These are phyloP conservation scores for Barbus barbus DNA, from an alignment of 2,113 vertebrate species.

Conservation along the genomic window DNA sequence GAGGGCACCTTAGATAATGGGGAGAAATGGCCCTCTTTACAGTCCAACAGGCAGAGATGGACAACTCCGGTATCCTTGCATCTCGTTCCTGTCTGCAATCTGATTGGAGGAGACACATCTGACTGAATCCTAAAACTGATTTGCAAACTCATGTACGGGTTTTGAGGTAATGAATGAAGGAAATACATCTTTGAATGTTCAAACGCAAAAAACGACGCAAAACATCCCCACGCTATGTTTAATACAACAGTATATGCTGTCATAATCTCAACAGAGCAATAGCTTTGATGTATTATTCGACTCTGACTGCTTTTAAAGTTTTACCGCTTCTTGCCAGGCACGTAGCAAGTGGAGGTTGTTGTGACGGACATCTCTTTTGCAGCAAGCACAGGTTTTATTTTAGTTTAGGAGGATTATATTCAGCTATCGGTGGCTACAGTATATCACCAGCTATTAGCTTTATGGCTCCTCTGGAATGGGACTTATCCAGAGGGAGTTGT, in stretches of 20 bases:
- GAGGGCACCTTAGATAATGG: constrained; percentile 23
- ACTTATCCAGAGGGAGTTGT: constrained; percentile 11
- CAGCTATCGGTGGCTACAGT: constrained; percentile 28
- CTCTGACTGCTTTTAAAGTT: not conserved
- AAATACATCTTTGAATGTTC: not conserved
- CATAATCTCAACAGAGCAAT: constrained; percentile 17
- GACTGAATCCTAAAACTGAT: constrained; percentile 5
- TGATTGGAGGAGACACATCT: not conserved
- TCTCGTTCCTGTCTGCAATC: not conserved
- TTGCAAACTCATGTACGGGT: not conserved
- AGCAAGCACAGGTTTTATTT: constrained; percentile 20
- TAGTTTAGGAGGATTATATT: not conserved
- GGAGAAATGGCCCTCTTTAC: not conserved
- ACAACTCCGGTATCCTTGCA: not conserved
- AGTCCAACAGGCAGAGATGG: not conserved
- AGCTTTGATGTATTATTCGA: constrained; percentile 41
- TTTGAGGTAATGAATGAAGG: not conserved
- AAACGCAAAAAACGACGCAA: not conserved
- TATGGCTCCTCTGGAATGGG: not conserved
- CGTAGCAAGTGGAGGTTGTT: not conserved
- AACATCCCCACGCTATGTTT: constrained; percentile 24
- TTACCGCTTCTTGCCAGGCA: not conserved
- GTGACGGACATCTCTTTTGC: constrained; percentile 25
- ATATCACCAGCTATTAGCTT: constrained; percentile 32
- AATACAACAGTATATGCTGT: constrained; percentile 35